These are phyloP conservation scores for Phymatocera aterrima DNA, from an alignment of 2,888 invertebrate species.

Conservation along the genomic window DNA sequence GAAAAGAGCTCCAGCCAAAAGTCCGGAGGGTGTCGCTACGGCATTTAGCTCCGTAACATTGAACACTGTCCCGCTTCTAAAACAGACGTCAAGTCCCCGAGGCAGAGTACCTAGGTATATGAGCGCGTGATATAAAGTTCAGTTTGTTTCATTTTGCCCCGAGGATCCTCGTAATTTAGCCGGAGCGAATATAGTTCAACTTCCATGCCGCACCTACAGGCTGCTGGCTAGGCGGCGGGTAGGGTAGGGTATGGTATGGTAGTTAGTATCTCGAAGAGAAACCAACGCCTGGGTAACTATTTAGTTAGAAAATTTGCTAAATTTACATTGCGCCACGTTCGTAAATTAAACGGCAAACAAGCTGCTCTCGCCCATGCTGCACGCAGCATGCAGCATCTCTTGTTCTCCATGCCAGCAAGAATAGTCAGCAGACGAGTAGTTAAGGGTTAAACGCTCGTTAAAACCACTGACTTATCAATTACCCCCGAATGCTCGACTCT, in stretches of 20 bases:
- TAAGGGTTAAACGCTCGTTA: slow-evolving; percentile 59
- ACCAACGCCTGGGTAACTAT: slow-evolving; percentile 38
- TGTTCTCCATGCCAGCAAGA: neutral
- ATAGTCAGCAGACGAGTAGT: slow-evolving; percentile 49
- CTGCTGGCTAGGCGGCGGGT: too few relatives aligned
- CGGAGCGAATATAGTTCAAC: slow-evolving; percentile 1
- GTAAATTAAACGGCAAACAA: slow-evolving; percentile 58
- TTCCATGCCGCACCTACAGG: neutral
- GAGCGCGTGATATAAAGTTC: slow-evolving; percentile 37
- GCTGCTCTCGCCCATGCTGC: neutral
- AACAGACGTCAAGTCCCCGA: slow-evolving; percentile 31
- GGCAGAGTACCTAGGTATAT: neutral
- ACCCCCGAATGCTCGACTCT: neutral
- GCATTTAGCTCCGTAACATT: neutral
- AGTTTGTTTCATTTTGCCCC: slow-evolving; percentile 39
- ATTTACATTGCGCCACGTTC: slow-evolving; percentile 55
- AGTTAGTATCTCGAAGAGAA: slow-evolving; percentile 24
- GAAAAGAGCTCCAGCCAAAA: too few relatives aligned
- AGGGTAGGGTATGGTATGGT: too few relatives aligned
- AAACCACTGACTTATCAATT: slow-evolving; percentile 59
- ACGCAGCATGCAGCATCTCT: too few relatives aligned
- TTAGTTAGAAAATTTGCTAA: slow-evolving; percentile 48
- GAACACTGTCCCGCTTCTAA: slow-evolving; percentile 19
- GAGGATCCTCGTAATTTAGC: slow-evolving; percentile 35
- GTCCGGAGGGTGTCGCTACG: neutral